A percentile compares a stretch with the other conserved stretches of the same genome.
These are phyloP conservation scores for Hiodon tergisus DNA, from an alignment of 2,113 vertebrate species.

Conservation along the genomic window DNA sequence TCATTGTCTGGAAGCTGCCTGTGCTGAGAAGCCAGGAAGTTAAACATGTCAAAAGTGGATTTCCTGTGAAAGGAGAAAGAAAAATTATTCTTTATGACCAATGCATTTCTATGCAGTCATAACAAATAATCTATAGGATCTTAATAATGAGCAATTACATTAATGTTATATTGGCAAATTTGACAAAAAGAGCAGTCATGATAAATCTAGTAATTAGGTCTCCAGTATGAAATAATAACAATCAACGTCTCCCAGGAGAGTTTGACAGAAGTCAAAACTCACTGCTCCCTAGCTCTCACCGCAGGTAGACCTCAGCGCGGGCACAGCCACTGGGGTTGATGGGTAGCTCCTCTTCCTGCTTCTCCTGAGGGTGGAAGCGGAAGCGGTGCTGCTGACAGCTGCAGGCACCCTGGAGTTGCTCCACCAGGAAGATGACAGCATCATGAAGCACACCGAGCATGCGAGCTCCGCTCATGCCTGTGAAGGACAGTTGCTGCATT, in stretches of 20 bases:
- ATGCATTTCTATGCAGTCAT: no score
- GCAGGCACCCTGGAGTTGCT: conserved; percentile 76
- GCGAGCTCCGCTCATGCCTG: conserved; percentile 68
- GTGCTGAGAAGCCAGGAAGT: conserved; percentile 86
- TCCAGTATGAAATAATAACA: neutral
- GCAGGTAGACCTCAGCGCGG: conserved; percentile 71
- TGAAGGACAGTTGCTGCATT: conserved; percentile 67
- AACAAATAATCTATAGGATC: no score
- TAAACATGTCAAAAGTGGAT: conserved; percentile 88
- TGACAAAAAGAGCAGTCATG: no score
- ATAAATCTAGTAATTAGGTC: no score
- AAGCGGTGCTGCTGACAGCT: conserved; percentile 76
- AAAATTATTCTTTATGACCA: no score
- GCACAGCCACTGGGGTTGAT: conserved; percentile 81
- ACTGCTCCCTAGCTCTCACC: conserved; percentile 50
- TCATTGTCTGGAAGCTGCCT: conserved; percentile 71
- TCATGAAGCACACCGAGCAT: conserved; percentile 80
- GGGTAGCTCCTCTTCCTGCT: conserved; percentile 71
- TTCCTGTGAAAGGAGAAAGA: conserved; percentile 59
- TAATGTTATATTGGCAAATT: no score
- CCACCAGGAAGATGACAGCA: conserved; percentile 81
- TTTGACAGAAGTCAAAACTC: no score
- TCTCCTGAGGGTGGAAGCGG: conserved; percentile 79
- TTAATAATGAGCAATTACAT: no score
- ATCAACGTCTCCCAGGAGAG: no score